A percentile compares a stretch with the other conserved stretches of the same genome.
These are phyloP conservation scores for Himalopsyche tibetana DNA, from an alignment of 2,888 invertebrate species.

Conservation along the genomic window DNA sequence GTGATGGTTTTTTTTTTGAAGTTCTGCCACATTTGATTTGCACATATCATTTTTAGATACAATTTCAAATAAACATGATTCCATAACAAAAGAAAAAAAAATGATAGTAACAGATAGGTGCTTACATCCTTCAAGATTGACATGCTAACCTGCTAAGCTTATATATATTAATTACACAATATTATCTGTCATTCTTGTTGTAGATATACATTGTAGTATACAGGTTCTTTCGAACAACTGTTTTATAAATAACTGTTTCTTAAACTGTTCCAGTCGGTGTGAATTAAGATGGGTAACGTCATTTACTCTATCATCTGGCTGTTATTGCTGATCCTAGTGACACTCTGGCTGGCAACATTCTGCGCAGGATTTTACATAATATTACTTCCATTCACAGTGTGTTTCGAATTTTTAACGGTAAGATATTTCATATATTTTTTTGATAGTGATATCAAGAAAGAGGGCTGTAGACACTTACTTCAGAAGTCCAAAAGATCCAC, in stretches of 20 bases:
- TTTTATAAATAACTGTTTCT: no score
- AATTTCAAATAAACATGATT: no score
- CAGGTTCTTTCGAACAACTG: no score
- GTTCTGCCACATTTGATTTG: no score
- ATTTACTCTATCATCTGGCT: constrained; percentile 84
- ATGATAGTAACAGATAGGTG: neutral
- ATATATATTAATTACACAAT: neutral
- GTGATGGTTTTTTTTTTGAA: no score
- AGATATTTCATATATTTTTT: constrained; percentile 68
- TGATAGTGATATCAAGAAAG: no score
- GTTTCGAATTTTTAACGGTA: constrained; percentile 82
- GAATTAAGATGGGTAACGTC: constrained; percentile 80
- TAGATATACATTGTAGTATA: neutral
- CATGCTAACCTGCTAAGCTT: neutral
- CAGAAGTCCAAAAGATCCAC: no score
- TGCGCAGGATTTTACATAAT: constrained; percentile 84
- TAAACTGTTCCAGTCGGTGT: constrained; percentile 22
- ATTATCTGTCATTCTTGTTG: constrained; percentile 4
- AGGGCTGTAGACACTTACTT: no score
- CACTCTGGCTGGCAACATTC: constrained; percentile 82
- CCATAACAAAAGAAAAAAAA: no score
- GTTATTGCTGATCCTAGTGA: constrained; percentile 81
- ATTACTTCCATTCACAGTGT: constrained; percentile 81
- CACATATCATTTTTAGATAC: no score
- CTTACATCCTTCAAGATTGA: neutral